Conservation (phyloP, 2,113 vertebrate genomes). For the Otocyon megalotis region DNA sequence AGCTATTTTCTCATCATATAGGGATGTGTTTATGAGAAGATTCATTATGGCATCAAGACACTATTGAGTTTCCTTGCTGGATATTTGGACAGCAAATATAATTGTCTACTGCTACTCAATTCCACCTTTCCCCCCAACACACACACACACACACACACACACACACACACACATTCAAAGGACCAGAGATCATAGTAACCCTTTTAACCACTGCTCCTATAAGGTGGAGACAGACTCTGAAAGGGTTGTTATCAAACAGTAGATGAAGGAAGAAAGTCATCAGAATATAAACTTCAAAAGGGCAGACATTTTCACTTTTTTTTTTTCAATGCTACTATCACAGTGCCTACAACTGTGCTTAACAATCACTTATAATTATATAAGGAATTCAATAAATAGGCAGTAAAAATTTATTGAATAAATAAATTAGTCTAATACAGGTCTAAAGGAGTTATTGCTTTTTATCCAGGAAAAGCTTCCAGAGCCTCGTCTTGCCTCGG, state of each 20-base stretch:
- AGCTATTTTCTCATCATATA: not conserved
- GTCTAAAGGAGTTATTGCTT: not conserved
- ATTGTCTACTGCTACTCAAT: not conserved
- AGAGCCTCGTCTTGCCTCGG: not conserved
- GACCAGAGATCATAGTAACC: not conserved
- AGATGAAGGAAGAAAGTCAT: not conserved
- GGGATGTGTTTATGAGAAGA: not conserved
- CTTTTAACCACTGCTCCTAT: not conserved
- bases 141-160: not conserved
- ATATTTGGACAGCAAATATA: not conserved
- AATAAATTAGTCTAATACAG: not conserved
- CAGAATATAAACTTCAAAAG: not conserved
- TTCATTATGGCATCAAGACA: not conserved
- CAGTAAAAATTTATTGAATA: not conserved
- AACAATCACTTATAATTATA: not conserved
- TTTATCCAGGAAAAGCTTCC: not conserved
- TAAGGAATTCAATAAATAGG: not conserved
- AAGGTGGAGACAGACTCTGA: not conserved
- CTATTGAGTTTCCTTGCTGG: not conserved
- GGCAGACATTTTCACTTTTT: not conserved
- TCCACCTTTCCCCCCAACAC: not conserved
- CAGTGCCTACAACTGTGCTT: not conserved
- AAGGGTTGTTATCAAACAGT: not conserved
- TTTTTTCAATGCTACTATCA: not conserved
- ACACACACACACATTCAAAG: not conserved